Percentiles rank a stretch among this genome's conserved stretches.
These are phyloP conservation scores for Palloptera scutellata DNA, from an alignment of 2,888 invertebrate species.

Conservation along the genomic window DNA sequence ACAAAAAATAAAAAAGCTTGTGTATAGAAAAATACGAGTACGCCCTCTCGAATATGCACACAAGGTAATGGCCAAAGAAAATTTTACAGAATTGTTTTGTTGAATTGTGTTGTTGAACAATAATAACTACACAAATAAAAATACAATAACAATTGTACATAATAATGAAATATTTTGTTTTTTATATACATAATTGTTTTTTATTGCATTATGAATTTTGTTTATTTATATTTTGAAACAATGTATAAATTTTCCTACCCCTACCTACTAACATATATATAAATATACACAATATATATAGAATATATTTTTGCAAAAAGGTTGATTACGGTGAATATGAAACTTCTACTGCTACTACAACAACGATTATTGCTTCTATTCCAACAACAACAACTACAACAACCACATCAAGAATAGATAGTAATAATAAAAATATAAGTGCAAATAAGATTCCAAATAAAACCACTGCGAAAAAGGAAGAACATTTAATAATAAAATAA, in stretches of 20 bases:
- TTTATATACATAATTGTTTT: slow-evolving; percentile 4
- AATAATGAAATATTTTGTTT: neutral
- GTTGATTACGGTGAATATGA: slow-evolving; percentile 30
- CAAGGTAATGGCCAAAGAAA: neutral
- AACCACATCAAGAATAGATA: slow-evolving; percentile 24
- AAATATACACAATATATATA: neutral
- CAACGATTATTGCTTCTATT: slow-evolving; percentile 27
- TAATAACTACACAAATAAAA: neutral
- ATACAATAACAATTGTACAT: slow-evolving; percentile 4
- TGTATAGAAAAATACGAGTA: neutral
- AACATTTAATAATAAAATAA: too few relatives aligned
- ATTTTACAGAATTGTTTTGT: neutral
- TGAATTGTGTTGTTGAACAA: neutral
- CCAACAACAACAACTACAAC: slow-evolving; percentile 31
- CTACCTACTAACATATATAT: slow-evolving; percentile 19
- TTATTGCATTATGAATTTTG: slow-evolving; percentile 1
- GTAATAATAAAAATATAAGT: slow-evolving; percentile 11
- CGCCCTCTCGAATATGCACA: too few relatives aligned
- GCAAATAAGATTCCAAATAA: slow-evolving; percentile 8
- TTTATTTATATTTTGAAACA: slow-evolving; percentile 5
- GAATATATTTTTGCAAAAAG: slow-evolving; percentile 28
- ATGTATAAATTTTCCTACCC: slow-evolving; percentile 17
- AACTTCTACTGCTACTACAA: slow-evolving; percentile 28
- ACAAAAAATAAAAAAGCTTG: slow-evolving; percentile 7
- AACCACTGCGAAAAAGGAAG: too few relatives aligned